These are phyloP conservation scores for Xenopus petersii DNA, from an alignment of 2,797 vertebrate genomes.

Conservation along the genomic window DNA sequence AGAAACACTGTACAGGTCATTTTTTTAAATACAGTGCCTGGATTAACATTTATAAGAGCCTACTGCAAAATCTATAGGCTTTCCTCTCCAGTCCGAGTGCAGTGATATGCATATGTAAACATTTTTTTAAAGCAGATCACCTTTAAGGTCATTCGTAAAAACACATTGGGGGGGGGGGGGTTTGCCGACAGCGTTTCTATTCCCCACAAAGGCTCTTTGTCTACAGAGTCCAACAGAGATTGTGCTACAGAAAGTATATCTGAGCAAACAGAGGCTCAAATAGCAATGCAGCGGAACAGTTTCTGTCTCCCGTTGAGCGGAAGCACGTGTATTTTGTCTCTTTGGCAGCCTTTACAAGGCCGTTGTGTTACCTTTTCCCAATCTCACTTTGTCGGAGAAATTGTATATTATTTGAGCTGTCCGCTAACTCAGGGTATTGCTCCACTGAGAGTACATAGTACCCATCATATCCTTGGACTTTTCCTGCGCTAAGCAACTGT, in stretches of 20 bases:
- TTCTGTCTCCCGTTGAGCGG: constrained; percentile 62
- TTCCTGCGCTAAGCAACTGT: constrained; percentile 91
- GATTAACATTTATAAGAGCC: constrained; percentile 68
- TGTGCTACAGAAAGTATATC: constrained; percentile 87
- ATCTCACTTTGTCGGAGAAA: constrained; percentile 98
- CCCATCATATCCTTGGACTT: constrained; percentile 93
- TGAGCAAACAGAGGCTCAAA: constrained; percentile 83
- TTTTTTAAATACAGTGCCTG: constrained; percentile 67
- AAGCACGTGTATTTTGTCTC: constrained; percentile 69
- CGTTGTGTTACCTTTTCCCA: constrained; percentile 94
- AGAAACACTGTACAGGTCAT: constrained; percentile 66
- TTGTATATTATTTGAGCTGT: constrained; percentile 96
- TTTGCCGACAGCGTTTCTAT: constrained; percentile 69
- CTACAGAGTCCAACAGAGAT: constrained; percentile 73
- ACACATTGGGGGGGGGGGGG: constrained; percentile 61
- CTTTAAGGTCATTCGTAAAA: constrained; percentile 87
- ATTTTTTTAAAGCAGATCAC: constrained; percentile 87
- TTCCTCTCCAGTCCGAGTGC: constrained; percentile 82
- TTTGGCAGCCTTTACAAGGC: constrained; percentile 77
- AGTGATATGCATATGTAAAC: constrained; percentile 97
- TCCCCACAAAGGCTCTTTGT: constrained; percentile 72
- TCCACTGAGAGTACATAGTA: constrained; percentile 98
- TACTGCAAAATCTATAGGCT: constrained; percentile 67
- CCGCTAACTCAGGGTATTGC: constrained; percentile 97
- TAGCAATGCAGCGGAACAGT: constrained; percentile 79